A percentile compares a stretch with the other conserved stretches of the same genome.
These are phyloP conservation scores for Oconnorella tubifera DNA, from an alignment of 2,888 invertebrate species.

Conservation along the genomic window DNA sequence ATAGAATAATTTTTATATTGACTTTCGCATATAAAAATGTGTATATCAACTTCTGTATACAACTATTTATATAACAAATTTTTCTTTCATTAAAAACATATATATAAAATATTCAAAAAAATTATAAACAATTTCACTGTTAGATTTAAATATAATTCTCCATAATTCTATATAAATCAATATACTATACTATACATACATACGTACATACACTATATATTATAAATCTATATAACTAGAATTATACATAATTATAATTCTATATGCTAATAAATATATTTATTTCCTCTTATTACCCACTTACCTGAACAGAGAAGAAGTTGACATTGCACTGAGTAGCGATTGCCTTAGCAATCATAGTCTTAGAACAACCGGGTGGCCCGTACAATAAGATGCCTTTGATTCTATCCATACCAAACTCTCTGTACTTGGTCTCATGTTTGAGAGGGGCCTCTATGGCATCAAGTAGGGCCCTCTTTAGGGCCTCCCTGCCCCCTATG, in stretches of 20 bases:
- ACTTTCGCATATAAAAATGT: too few relatives aligned
- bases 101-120: too few relatives aligned
- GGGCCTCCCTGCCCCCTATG: conserved; percentile 82
- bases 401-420: conserved; percentile 3
- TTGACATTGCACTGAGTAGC: conserved; percentile 93
- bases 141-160: too few relatives aligned
- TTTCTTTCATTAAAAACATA: too few relatives aligned
- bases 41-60: too few relatives aligned
- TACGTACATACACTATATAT: too few relatives aligned
- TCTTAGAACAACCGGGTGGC: conserved; percentile 97
- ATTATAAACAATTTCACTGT: too few relatives aligned
- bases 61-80: too few relatives aligned
- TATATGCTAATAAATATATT: background rate
- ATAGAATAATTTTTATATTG: too few relatives aligned
- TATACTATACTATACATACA: too few relatives aligned
- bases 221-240: too few relatives aligned
- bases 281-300: background rate
- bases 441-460: conserved; percentile 2
- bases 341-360: conserved; percentile 94
- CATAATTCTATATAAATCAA: too few relatives aligned
- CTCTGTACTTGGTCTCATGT: background rate
- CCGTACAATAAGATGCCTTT: conserved; percentile 86
- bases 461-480: conserved; percentile 62
- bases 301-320: conserved; percentile 79
- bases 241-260: conserved; percentile 1